phyloP scores from a whole-genome alignment of 64 coral and sea anemone genomes.

The Stichodactyla mertensii region DNA sequence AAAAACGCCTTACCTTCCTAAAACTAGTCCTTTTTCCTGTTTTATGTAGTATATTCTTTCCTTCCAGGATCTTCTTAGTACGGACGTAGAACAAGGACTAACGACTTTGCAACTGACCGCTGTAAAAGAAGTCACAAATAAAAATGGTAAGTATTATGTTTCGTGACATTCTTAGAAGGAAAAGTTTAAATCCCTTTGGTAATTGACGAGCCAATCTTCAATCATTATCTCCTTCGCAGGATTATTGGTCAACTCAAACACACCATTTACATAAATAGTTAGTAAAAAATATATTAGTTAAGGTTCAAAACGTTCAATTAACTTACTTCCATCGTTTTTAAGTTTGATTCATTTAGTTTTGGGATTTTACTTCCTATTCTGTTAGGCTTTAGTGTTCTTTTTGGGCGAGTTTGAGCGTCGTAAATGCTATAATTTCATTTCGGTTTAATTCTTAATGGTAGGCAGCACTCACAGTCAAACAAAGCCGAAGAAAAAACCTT shows the following conservation, averaged over 20 bases:
- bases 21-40: too few relatives aligned
- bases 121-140: background rate
- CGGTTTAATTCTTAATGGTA: background rate
- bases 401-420: background rate
- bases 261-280: background rate
- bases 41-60: too few relatives aligned
- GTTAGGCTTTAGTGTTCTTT: background rate
- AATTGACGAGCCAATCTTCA: background rate
- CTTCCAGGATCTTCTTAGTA: too few relatives aligned
- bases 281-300: background rate
- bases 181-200: background rate
- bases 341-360: background rate
- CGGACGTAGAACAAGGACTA: too few relatives aligned
- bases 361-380: background rate
- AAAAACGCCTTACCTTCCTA: too few relatives aligned
- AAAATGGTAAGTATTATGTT: background rate
- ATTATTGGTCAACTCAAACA: background rate
- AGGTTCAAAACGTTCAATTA: background rate
- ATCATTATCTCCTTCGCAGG: background rate
- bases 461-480: background rate
- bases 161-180: background rate
- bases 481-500: background rate
- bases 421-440: background rate
- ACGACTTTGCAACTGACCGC: too few relatives aligned
- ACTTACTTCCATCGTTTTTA: background rate